Conservation (phyloP, 2,113 vertebrate genomes). For the Aspidoscelis tigris region DNA sequence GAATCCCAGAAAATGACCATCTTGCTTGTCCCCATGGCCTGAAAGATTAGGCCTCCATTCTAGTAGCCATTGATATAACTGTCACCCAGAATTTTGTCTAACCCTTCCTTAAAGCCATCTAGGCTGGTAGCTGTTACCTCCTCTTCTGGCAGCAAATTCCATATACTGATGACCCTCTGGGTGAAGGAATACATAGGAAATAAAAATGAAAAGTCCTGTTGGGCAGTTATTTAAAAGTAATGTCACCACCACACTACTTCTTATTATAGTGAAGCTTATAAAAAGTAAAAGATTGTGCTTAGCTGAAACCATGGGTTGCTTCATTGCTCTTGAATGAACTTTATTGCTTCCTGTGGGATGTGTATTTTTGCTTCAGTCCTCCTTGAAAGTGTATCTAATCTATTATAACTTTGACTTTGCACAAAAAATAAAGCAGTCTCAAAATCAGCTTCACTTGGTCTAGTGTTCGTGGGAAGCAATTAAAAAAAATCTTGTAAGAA, state of each 20-base stretch:
- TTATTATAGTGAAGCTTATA: not conserved
- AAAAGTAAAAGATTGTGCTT: not conserved
- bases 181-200: not conserved
- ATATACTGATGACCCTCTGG: too few species aligned
- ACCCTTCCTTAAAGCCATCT: too few species aligned
- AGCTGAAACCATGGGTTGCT: not conserved
- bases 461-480: too few species aligned
- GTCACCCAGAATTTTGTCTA: too few species aligned
- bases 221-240: not conserved
- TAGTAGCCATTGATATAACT: too few species aligned
- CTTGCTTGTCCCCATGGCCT: too few species aligned
- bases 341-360: not conserved
- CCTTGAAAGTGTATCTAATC: not conserved
- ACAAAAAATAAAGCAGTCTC: not conserved
- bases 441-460: too few species aligned
- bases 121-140: too few species aligned
- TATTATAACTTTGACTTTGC: not conserved
- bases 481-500: too few species aligned
- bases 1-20: too few species aligned
- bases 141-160: too few species aligned
- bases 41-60: too few species aligned
- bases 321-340: not conserved
- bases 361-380: not conserved
- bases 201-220: conserved; percentile 4
- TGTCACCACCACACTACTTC: not conserved